A percentile compares a stretch with the other conserved stretches of the same genome.
These are phyloP conservation scores for mouse (Mus musculus) DNA, from an alignment of 2,113 vertebrate species.

Conservation along the genomic window GRCm39 chr4:142291501-142292000, in stretches of 20 bases:
- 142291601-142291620: background rate
- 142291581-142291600: background rate
- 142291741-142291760: background rate
- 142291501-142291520: background rate
- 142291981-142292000: background rate
- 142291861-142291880: background rate
- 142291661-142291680: background rate
- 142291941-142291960: background rate
- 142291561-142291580: background rate
- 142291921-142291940: no score
- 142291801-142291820: background rate
- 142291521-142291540: fast-evolving
- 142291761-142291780: background rate
- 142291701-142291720: background rate
- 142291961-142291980: background rate
- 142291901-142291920: background rate
- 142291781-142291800: background rate
- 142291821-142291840: background rate
- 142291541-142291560: background rate
- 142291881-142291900: background rate
- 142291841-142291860: background rate
- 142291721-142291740: background rate
- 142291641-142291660: background rate
- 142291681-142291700: background rate
- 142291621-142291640: background rate